Percentiles rank a stretch among this genome's conserved stretches.
phyloP scores from a whole-genome alignment of 2,113 vertebrate genomes.

The Centrocercus urophasianus region DNA sequence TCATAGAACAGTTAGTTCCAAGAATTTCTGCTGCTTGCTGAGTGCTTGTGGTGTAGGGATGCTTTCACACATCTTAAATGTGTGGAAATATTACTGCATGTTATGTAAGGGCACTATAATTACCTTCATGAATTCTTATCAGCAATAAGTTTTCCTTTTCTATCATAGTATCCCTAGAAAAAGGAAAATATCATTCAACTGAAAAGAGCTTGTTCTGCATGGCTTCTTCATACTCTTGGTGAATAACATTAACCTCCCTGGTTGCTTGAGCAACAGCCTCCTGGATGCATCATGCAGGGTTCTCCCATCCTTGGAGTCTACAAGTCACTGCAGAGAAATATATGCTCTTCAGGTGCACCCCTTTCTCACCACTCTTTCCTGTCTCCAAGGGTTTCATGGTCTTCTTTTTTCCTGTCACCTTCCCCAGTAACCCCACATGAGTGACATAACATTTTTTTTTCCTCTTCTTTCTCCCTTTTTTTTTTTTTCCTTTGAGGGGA shows the following conservation, averaged over 20 bases:
- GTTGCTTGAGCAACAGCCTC: conserved; percentile 18
- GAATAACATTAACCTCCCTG: neutral
- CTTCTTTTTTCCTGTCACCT: neutral
- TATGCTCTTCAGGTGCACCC: neutral
- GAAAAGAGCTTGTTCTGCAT: neutral
- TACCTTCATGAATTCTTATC: neutral
- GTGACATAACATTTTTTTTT: neutral
- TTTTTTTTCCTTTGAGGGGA: neutral
- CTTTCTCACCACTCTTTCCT: neutral
- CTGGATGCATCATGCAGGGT: neutral
- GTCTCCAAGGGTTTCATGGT: neutral
- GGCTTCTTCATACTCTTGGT: neutral
- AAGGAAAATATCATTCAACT: neutral
- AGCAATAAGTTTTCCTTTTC: neutral
- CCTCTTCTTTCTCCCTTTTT: neutral
- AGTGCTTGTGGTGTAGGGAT: neutral
- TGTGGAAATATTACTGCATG: neutral
- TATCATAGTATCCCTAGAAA: neutral
- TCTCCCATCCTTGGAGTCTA: neutral
- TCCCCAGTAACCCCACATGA: neutral
- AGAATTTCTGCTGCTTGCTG: neutral
- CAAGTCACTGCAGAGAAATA: neutral
- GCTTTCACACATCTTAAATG: neutral
- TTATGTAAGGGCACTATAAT: neutral
- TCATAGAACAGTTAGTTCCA: neutral